Base-by-base conservation (phyloP, 1,140 invertebrate species). In the Drepana arcuata region DNA sequence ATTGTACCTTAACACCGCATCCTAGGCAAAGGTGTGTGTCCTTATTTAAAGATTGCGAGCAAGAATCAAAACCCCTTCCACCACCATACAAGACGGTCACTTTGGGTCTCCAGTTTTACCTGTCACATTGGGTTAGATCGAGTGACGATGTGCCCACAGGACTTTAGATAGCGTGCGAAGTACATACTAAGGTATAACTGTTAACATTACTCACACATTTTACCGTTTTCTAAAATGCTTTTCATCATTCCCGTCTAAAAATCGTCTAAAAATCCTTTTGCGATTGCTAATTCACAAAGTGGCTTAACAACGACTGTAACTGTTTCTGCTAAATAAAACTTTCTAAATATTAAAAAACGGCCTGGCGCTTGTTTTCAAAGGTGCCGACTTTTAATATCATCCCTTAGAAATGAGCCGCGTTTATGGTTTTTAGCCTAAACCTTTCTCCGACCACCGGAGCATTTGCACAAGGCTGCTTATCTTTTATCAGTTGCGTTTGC, bases 361-460 rank as follows among this genome's bases (percentile, higher is more conserved):
- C 48, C 48, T 52, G 57, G 48, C 48, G 54, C 47, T 56, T 51
- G 35, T 11, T 18, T 16, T 43, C 51, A 78, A 71, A 73, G 48
- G 32, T 34, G 46, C 71, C 74, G 71, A 60, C 41, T 57, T 67
- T 74, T 79, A 58, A 79, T 75, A 75, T 73, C 54, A 65, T 43
- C 34, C 34, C 48, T 48, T 48, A 33, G 35, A 70, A 69, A 68
- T 53, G 39, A 4, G 24, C 74, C 69, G 71, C 46, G 26, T 69
- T 72, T 63, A 60, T 65, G 52, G 40, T 49, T 40, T n/a, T n/a
- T n/a, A n/a, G 55, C 43, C 15, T 34, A 41, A 54, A 43, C 49
- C 57, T 66, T 66, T 68, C 57, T 53, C 53, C 37, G 48, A 48
- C 59, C 53, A 71, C 49, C 60, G 60, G 51, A 47, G 38, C 45